Evolutionary conservation across 37 sponge, comb jelly and placozoan genomes (phyloP).

Genomic region (Diacarnus erythraeanus): DNA sequence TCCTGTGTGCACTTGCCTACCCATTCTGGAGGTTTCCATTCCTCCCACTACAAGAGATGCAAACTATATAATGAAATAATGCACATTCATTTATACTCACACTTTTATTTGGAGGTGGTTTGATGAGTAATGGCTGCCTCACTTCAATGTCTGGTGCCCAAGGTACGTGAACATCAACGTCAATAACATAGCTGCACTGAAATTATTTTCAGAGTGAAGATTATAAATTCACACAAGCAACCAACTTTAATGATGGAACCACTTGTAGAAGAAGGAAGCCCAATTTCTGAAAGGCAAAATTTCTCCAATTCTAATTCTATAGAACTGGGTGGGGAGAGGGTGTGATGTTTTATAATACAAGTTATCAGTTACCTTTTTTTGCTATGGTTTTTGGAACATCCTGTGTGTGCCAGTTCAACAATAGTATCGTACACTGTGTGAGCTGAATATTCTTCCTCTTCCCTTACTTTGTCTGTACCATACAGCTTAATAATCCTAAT

Average conservation of each 20-base stretch:
- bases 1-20: slow-evolving; percentile 25
- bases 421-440: slow-evolving; percentile 35
- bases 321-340: slow-evolving; percentile 2
- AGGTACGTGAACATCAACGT: slow-evolving; percentile 68
- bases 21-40: slow-evolving; percentile 69
- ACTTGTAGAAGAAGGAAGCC: slow-evolving; percentile 32
- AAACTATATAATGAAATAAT: not conserved
- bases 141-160: slow-evolving; percentile 81
- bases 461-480: slow-evolving; percentile 19
- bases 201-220: not conserved
- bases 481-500: slow-evolving; percentile 42
- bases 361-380: not conserved
- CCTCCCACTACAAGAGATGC: slow-evolving; percentile 51
- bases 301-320: slow-evolving; percentile 17
- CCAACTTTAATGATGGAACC: slow-evolving; percentile 36
- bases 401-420: not conserved
- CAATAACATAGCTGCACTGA: slow-evolving; percentile 77
- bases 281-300: not conserved
- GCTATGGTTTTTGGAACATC: slow-evolving; percentile 24
- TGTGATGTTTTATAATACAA: not conserved
- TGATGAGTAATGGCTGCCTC: slow-evolving; percentile 53
- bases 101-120: slow-evolving; percentile 26
- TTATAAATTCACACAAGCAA: not conserved
- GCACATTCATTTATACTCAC: not conserved
- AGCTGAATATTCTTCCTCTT: slow-evolving; percentile 30